phyloP scores from a whole-genome alignment of 2,888 invertebrate species.

The Nezara viridula region DNA sequence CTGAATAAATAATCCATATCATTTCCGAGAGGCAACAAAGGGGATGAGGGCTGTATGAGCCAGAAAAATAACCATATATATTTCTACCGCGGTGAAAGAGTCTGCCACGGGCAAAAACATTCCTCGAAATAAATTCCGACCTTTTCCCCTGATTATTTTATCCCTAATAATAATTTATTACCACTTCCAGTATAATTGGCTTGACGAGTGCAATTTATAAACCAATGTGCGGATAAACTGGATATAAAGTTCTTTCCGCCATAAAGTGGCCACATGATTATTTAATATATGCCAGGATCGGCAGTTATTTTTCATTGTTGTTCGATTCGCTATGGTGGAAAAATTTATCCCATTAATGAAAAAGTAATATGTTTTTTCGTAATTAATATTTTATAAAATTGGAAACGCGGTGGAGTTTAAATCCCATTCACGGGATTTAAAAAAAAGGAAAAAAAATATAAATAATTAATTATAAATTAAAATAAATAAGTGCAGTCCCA shows the following conservation, averaged over 20 bases:
- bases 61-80: slow-evolving; percentile 41
- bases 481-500: no score
- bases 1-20: slow-evolving; percentile 59
- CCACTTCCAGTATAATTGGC: neutral
- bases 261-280: neutral
- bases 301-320: neutral
- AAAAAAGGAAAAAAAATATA: no score
- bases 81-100: slow-evolving; percentile 30
- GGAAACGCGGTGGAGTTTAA: no score
- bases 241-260: slow-evolving; percentile 30
- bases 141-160: slow-evolving; percentile 37
- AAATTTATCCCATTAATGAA: no score
- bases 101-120: slow-evolving; percentile 1
- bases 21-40: slow-evolving; percentile 53
- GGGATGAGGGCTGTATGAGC: slow-evolving; percentile 51
- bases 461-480: no score
- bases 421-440: no score
- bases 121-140: neutral
- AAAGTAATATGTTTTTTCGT: no score
- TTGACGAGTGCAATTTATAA: neutral
- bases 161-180: slow-evolving; percentile 40
- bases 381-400: no score
- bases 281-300: neutral
- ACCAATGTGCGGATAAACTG: slow-evolving; percentile 38
- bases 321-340: neutral